Base-by-base conservation (phyloP, 2,797 vertebrate genomes). In the Parambassis ranga region DNA sequence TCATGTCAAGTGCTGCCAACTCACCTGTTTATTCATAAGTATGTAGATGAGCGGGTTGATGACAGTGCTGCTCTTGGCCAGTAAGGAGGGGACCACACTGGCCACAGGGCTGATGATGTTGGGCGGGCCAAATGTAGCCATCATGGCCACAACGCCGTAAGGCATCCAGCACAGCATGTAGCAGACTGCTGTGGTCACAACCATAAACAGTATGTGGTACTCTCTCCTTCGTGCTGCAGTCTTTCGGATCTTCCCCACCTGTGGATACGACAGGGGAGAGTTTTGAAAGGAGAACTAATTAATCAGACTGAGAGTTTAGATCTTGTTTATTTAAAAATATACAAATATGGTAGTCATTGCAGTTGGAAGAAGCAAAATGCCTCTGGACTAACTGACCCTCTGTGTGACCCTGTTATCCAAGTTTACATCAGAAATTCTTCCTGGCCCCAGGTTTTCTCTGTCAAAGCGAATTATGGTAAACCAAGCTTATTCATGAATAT, bases 21-120 rank as follows among this genome's bases (percentile, higher is more conserved):
- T 93, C 85, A 95, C 93, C 92, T 94, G 93, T 77, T 94, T 94
- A 51, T 95, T 96, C 94, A 95, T 94, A 16, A 94, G 90, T 61
- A 95, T 94, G 75, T 95, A 95, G 88, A 96, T 95, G 60, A 95
- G 77, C 2, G 94, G 93, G 82, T 95, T 96, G 79, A 92, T 94
- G 71, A 95, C 93, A 0, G 93, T 95, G 86, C 93, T 96, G 90
- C 92, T 95, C 84, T 95, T 96, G 70, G 94, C 94, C 52, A 96
- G 87, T 10, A 95, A 88, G 2, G 93, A 94, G 6, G 94, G 93
- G 24, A 95, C 82, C 58, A 94, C 70, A 16, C 92, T 95, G 46
- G 91, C 92, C 48, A 93, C 88, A 0, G 93, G 92, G 13, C 92
- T 91, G 16, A 96, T 92, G 72, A 82, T 87, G 79, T 93, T 88